Evolutionary conservation across 2,888 invertebrate genomes (phyloP), one percentile per base, ranked within the genome.

Genomic region (Lasioglossum lativentre): DNA sequence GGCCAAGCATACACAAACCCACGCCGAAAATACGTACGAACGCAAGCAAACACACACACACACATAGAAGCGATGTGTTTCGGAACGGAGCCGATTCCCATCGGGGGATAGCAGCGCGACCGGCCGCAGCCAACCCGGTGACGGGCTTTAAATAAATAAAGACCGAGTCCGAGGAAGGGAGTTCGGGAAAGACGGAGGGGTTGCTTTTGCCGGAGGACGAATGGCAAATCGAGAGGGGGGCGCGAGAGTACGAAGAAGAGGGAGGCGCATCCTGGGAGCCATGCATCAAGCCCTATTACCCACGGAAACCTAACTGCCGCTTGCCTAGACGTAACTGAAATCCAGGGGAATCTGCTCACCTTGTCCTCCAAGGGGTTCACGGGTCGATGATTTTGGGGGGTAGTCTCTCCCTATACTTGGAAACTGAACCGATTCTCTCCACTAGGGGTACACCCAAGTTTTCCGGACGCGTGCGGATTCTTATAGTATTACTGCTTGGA

Each of bases 231-330:
- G 90, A 87, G 88, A n/a, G 83, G 86, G 89, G 34, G 34, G 34
- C 3, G 34, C 88, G 87, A 87, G 86, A 86, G 89, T 83, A 83
- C 86, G 19, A 6, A 27, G 47, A 76, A 87, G 86, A 66, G 88
- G 85, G 86, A 85, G 87, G 79, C 81, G 91, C 90, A 91, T 90
- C 91, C 77, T 86, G 93, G 93, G 93, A 93, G 90, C 93, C 90
- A 94, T 95, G 92, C 92, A 94, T 94, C 94, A 94, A 93, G 87
- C 91, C 91, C 92, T 90, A 94, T 94, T 94, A 94, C 90, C 90
- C 90, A 81, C 85, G 91, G 90, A 90, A 91, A 91, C 85, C 90
- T 91, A 91, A 92, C 93, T 92, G 93, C 92, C 91, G 92, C 91
- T 89, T 83, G 81, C 85, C 85, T 86, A 80, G 81, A 86, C 87